Evolutionary conservation across 2,797 vertebrate species (phyloP).

Genomic region (Peromyscus aztecus): DNA sequence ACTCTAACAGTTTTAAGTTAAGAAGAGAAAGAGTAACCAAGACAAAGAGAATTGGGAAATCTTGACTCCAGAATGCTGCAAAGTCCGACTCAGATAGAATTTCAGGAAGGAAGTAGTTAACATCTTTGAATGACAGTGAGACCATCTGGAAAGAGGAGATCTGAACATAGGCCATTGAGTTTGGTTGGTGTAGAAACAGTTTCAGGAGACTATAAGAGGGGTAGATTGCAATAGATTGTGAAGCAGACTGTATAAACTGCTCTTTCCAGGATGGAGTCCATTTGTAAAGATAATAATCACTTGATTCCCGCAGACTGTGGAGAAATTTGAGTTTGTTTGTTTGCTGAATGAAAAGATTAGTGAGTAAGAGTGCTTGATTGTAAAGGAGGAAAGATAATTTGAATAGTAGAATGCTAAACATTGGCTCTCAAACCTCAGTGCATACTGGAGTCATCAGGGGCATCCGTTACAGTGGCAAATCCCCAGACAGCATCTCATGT

Average conservation of each 20-base stretch:
- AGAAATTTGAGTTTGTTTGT: constrained; percentile 71
- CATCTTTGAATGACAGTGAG: constrained; percentile 37
- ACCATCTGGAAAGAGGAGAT: constrained; percentile 19
- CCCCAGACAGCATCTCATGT: constrained; percentile 9
- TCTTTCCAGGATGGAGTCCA: constrained; percentile 60
- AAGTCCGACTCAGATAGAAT: constrained; percentile 53
- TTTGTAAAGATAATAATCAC: constrained; percentile 68
- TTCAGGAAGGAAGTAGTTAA: constrained; percentile 59
- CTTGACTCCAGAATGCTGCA: background rate
- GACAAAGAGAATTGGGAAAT: constrained; percentile 36
- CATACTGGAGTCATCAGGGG: background rate
- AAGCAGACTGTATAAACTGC: constrained; percentile 63
- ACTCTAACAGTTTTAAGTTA: background rate
- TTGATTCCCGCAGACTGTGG: constrained; percentile 53
- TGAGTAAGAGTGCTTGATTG: constrained; percentile 47
- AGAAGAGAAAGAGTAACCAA: constrained; percentile 38
- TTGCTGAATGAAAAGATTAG: constrained; percentile 65
- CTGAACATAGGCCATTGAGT: constrained; percentile 56
- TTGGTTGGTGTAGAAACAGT: constrained; percentile 34
- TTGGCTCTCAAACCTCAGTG: constrained; percentile 15
- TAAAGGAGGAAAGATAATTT: constrained; percentile 59
- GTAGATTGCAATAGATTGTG: constrained; percentile 73
- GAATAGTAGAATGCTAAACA: background rate
- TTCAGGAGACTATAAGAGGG: constrained; percentile 24
- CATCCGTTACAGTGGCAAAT: constrained; percentile 23